These are phyloP conservation scores for Somateria mollissima DNA, from an alignment of 2,797 vertebrate genomes.

Conservation along the genomic window DNA sequence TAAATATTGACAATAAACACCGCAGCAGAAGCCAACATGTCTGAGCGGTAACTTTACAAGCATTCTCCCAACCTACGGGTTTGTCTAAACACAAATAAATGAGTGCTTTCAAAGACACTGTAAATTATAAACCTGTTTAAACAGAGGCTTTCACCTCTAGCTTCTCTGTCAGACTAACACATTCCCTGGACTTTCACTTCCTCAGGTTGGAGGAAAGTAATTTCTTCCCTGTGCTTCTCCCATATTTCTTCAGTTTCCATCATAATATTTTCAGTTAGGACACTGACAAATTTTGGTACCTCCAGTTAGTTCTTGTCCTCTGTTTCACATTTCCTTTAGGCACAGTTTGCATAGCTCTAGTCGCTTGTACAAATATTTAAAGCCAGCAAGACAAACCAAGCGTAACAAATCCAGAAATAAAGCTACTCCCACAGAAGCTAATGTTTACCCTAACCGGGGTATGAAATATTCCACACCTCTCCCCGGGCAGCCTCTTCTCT, in stretches of 20 bases:
- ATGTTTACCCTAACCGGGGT: slow-evolving; percentile 15
- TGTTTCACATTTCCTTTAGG: slow-evolving; percentile 10
- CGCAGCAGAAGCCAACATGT: background rate
- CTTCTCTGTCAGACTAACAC: background rate
- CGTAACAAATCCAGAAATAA: slow-evolving; percentile 64
- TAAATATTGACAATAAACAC: background rate
- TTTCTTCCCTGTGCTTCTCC: background rate
- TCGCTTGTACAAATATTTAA: slow-evolving; percentile 68
- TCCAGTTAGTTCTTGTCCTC: slow-evolving; percentile 5
- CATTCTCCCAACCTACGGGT: background rate
- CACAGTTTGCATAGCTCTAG: slow-evolving; percentile 48
- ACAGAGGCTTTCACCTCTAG: background rate
- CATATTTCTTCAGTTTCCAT: background rate
- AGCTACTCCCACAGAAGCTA: slow-evolving; percentile 55
- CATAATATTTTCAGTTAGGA: background rate
- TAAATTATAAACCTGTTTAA: background rate
- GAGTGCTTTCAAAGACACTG: background rate
- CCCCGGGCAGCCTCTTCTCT: background rate
- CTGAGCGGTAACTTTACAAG: background rate
- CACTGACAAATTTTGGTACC: background rate
- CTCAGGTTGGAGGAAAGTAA: background rate
- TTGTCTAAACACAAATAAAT: background rate
- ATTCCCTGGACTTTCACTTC: background rate
- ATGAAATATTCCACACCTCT: slow-evolving; percentile 19
- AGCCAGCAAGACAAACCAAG: slow-evolving; percentile 60